Evolutionary conservation across 2,888 invertebrate species (phyloP), one percentile per base, ranked within the genome.

Genomic region (Eilema griseolum): DNA sequence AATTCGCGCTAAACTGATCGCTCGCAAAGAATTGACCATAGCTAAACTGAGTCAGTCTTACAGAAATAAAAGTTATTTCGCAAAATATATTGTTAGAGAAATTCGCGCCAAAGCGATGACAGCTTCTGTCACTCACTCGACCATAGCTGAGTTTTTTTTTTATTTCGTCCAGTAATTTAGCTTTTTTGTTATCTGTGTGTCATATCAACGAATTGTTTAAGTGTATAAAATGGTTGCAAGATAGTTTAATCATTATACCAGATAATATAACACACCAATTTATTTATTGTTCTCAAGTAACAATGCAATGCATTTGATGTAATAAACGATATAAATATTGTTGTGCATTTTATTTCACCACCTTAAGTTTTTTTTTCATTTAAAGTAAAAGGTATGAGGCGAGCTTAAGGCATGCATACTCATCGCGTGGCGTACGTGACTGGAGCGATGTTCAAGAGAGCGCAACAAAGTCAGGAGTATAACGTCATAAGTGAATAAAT

Each of bases 291-390:
- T 93, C 87, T 67, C 86, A 88, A 86, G 86, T 87, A 91, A 90
- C 87, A 90, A 93, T 94, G 93, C 93, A 91, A 92, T 93, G 93
- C 95, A 95, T 94, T 94, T 93, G 91, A 93, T 94, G 94, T 94
- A 95, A 93, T 94, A 94, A 93, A 94, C 84, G 73, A 91, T 90
- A 86, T 89, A 84, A 90, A 90, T 85, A 82, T 82, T 81, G 67
- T 59, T 59, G 62, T 52, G 37, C 66, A 67, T 78, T 80, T 66
- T 56, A 65, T 57, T 65, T 33, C 46, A 59, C 24, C 23, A 10
- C 16, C 14, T 2, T 12, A n/a, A 12, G 10, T 46, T 5, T 37
- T 1, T 37, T 37, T 37, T 12, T 37, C 12, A 12, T 12, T 1
- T 37, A 37, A 37, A 12, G 33, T 12, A 12, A 1, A 3, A 37